phyloP scores from a whole-genome alignment of 2,797 vertebrate species.

The Scolopax rusticola region DNA sequence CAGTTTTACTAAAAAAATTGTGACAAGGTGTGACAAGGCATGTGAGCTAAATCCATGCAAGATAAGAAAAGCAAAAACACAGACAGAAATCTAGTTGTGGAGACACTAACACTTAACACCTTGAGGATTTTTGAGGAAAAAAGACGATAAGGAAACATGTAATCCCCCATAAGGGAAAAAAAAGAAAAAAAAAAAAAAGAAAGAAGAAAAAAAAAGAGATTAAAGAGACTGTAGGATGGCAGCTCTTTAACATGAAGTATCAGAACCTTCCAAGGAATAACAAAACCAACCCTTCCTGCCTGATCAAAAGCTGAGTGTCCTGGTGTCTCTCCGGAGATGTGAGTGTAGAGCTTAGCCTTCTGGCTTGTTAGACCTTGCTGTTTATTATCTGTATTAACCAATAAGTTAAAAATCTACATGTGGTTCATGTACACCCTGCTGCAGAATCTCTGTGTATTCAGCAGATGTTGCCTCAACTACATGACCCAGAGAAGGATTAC shows the following conservation, averaged over 20 bases:
- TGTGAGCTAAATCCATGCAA: neutral
- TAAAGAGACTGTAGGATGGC: neutral
- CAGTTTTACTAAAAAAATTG: neutral
- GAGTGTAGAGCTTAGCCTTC: neutral
- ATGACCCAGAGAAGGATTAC: neutral
- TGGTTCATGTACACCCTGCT: neutral
- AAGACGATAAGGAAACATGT: neutral
- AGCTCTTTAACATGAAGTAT: neutral
- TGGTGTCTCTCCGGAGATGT: accelerated
- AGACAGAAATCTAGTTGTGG: neutral
- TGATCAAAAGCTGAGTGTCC: neutral
- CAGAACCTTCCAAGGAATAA: neutral
- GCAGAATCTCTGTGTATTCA: neutral
- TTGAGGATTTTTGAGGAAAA: neutral
- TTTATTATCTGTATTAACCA: neutral
- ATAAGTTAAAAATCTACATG: neutral
- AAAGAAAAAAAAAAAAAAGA: too few species aligned
- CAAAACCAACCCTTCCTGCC: neutral
- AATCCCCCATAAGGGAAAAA: neutral
- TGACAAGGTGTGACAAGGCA: neutral
- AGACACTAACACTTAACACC: neutral
- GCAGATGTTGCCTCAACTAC: neutral
- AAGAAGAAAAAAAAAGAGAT: too few species aligned
- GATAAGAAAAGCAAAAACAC: neutral
- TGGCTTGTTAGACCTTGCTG: neutral